Percentiles rank a stretch among this genome's conserved stretches.
Evolutionary conservation across 2,888 invertebrate genomes (phyloP).

Genomic region (Cantharis flavilabris): DNA sequence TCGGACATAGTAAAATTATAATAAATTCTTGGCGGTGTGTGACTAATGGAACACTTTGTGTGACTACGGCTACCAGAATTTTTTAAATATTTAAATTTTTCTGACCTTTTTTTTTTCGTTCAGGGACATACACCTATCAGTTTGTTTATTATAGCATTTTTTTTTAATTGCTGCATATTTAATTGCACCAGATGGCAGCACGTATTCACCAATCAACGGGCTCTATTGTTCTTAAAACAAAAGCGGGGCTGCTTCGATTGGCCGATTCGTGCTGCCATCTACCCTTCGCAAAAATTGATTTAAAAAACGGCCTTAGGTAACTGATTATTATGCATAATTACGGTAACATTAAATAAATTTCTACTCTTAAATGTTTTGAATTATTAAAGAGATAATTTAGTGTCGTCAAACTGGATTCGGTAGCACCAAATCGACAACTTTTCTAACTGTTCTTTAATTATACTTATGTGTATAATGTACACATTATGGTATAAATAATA

Average conservation of each 20-base stretch:
- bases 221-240: background rate
- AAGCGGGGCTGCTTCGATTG: background rate
- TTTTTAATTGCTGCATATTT: no score
- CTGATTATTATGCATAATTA: background rate
- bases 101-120: background rate
- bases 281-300: background rate
- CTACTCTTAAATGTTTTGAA: conserved; percentile 4
- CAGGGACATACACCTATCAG: background rate
- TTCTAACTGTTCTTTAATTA: conserved; percentile 51
- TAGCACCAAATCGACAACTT: conserved; percentile 45
- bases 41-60: conserved; percentile 34
- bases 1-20: background rate
- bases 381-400: conserved; percentile 52
- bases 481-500: background rate
- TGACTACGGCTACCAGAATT: conserved; percentile 31
- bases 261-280: background rate
- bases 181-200: background rate
- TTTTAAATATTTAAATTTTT: conserved; percentile 34
- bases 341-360: background rate
- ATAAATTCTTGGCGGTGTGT: conserved; percentile 11
- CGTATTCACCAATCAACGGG: no score
- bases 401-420: conserved; percentile 54
- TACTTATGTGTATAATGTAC: conserved; percentile 17
- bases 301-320: background rate
- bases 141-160: no score